Conservation (phyloP, 2,888 invertebrate species). For the Criorhina ranunculi region DNA sequence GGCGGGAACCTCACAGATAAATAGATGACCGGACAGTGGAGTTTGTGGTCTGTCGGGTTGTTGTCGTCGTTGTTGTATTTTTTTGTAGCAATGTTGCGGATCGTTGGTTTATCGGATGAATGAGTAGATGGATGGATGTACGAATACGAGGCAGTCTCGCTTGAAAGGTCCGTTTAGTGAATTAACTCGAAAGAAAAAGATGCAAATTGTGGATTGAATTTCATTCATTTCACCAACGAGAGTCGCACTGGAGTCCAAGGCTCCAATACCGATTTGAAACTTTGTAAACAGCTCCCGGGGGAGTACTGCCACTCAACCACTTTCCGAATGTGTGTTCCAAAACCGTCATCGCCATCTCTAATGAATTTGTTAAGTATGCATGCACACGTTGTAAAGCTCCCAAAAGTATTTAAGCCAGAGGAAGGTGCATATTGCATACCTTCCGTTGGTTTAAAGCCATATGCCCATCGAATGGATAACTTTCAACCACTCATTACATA, state of each 20-base stretch:
- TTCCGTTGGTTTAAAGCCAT: background rate
- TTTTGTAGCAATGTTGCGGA: conserved; percentile 63
- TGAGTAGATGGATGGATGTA: conserved; percentile 69
- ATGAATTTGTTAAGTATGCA: conserved; percentile 41
- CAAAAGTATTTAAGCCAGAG: conserved; percentile 2
- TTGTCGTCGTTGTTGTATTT: conserved; percentile 45
- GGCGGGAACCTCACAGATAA: conserved; percentile 60
- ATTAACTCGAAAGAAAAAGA: conserved; percentile 29
- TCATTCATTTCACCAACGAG: background rate
- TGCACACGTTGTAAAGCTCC: conserved; percentile 25
- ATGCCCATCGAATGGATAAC: conserved; percentile 21
- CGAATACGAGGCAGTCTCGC: conserved; percentile 48
- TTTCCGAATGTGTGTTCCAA: conserved; percentile 9
- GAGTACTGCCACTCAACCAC: conserved; percentile 9
- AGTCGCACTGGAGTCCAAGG: too few relatives aligned
- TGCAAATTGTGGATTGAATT: background rate
- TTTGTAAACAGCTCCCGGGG: conserved; percentile 7
- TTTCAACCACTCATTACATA: conserved; percentile 50
- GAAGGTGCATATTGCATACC: too few relatives aligned
- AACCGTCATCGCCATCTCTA: conserved; percentile 21
- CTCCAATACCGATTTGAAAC: conserved; percentile 4
- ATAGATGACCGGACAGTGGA: conserved; percentile 66
- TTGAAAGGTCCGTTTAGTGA: conserved; percentile 62
- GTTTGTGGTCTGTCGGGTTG: conserved; percentile 54
- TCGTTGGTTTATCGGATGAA: conserved; percentile 74